phyloP scores from a whole-genome alignment of 2,888 invertebrate genomes.

The Orchesella flavescens region DNA sequence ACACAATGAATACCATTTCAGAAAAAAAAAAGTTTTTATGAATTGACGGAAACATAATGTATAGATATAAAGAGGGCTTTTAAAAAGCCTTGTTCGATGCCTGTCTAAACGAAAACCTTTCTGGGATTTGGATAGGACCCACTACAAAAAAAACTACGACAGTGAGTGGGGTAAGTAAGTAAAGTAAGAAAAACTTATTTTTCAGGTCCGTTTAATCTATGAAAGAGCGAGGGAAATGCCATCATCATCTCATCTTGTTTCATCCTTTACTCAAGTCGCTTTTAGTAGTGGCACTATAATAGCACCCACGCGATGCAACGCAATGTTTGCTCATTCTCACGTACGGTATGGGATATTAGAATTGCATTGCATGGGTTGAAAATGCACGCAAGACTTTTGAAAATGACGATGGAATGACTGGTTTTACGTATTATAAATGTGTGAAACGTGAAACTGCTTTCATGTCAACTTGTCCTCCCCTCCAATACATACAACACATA shows the following conservation, averaged over 20 bases:
- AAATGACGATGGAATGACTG: neutral
- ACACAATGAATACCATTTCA: neutral
- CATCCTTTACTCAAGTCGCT: neutral
- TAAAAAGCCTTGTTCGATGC: neutral
- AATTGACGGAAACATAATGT: neutral
- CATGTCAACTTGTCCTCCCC: too few species aligned
- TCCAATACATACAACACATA: too few species aligned
- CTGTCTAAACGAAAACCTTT: neutral
- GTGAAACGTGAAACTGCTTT: neutral
- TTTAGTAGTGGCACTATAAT: neutral
- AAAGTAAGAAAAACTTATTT: neutral
- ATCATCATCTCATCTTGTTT: neutral
- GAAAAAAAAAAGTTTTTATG: neutral
- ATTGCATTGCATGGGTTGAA: neutral
- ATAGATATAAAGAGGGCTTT: neutral
- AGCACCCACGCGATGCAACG: neutral
- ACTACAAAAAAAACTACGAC: neutral
- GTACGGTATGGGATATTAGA: neutral
- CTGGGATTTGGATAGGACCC: too few species aligned
- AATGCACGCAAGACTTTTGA: neutral
- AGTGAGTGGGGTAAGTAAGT: neutral
- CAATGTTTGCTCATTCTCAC: neutral
- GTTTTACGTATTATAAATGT: neutral
- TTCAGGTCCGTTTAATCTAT: too few species aligned
- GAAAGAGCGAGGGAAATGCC: too few species aligned